phyloP scores from a whole-genome alignment of 2,113 vertebrate genomes.

The Colossoma macropomum region DNA sequence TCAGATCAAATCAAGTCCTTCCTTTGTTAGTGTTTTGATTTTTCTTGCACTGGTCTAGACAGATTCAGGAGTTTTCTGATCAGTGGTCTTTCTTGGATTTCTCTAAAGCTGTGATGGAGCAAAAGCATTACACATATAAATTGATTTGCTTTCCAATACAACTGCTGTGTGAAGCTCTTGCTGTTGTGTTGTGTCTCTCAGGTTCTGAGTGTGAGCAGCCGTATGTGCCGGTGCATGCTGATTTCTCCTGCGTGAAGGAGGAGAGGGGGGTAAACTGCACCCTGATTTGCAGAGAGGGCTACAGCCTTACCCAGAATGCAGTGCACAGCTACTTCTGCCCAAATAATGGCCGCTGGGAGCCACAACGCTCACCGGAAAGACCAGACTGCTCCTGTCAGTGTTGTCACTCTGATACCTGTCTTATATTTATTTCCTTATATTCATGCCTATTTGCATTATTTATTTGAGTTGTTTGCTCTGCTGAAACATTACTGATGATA shows the following conservation, averaged over 20 bases:
- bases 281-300: slow-evolving; percentile 87
- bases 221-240: slow-evolving; percentile 87
- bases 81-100: not conserved
- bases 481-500: not conserved
- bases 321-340: slow-evolving; percentile 89
- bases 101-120: too few relatives aligned
- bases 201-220: slow-evolving; percentile 90
- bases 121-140: too few relatives aligned
- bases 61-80: too few relatives aligned
- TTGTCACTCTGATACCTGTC: not conserved
- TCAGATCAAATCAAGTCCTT: too few relatives aligned
- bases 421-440: slow-evolving; percentile 3
- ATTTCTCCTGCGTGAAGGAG: slow-evolving; percentile 85
- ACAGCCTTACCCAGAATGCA: slow-evolving; percentile 88
- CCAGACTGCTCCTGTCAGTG: slow-evolving; percentile 93
- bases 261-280: slow-evolving; percentile 88
- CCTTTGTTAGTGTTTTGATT: not conserved
- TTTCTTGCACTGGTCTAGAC: not conserved
- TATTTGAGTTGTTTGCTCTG: not conserved
- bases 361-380: slow-evolving; percentile 83
- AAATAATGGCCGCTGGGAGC: slow-evolving; percentile 89
- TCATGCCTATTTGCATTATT: not conserved
- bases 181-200: slow-evolving; percentile 58
- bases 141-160: not conserved
- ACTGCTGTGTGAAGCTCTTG: not conserved